Conservation (phyloP, 2,113 vertebrate species). For the Myotis davidii region DNA sequence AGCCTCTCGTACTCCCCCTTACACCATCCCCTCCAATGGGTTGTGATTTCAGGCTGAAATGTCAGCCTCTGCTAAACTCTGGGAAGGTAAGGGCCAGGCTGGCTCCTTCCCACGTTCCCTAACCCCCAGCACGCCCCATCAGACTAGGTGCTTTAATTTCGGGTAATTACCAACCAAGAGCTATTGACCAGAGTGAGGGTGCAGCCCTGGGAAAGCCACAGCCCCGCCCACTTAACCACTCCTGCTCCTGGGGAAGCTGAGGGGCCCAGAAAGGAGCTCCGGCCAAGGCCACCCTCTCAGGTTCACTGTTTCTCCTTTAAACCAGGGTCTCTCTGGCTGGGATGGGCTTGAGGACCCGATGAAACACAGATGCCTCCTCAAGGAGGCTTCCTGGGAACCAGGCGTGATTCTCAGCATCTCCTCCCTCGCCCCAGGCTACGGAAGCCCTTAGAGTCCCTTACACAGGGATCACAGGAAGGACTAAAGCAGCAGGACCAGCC, state of each 20-base stretch:
- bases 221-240: rapidly evolving
- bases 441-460: neutral
- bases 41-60: neutral
- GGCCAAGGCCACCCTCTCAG: neutral
- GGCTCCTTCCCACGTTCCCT: neutral
- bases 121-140: no score
- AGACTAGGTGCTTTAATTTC: neutral
- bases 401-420: neutral
- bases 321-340: neutral
- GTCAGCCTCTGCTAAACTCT: neutral
- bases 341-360: neutral
- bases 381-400: neutral
- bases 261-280: neutral
- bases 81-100: neutral
- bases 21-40: rapidly evolving
- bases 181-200: neutral
- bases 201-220: neutral
- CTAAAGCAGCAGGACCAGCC: neutral
- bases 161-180: no score
- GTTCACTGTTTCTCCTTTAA: neutral
- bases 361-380: neutral
- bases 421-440: no score
- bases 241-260: neutral
- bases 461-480: neutral
- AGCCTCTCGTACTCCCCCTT: neutral